Evolutionary conservation across 2,113 vertebrate genomes (phyloP).

Genomic region (Leucoraja erinaceus): DNA sequence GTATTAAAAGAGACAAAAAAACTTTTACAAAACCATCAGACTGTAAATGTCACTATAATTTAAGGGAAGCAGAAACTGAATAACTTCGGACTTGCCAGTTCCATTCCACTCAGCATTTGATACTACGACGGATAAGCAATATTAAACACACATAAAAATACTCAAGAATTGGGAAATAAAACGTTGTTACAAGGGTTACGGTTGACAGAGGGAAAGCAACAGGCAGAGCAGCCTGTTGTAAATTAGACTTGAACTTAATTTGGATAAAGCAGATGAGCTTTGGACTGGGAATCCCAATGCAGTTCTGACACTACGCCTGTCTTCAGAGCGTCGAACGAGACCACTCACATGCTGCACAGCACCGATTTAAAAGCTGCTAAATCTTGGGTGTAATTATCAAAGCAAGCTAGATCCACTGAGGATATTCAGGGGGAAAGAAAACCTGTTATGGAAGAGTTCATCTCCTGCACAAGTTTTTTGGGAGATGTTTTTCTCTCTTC

Average conservation of each 20-base stretch:
- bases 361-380: background rate
- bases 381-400: background rate
- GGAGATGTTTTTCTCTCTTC: background rate
- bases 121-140: background rate
- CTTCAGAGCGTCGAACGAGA: background rate
- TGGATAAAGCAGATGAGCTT: background rate
- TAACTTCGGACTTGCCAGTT: background rate
- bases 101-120: background rate
- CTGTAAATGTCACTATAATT: background rate
- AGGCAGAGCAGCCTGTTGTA: background rate
- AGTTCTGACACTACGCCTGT: background rate
- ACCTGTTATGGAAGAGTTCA: background rate
- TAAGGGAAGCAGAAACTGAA: background rate
- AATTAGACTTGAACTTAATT: background rate
- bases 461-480: background rate
- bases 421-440: background rate
- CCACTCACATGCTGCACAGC: no score
- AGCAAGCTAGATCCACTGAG: background rate
- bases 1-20: background rate
- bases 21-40: background rate
- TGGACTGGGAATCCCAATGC: background rate
- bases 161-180: background rate
- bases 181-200: background rate
- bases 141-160: background rate
- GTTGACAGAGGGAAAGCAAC: background rate